Evolutionary conservation across 2,888 invertebrate species (phyloP).

Genomic region (Dendrolimus houi): DNA sequence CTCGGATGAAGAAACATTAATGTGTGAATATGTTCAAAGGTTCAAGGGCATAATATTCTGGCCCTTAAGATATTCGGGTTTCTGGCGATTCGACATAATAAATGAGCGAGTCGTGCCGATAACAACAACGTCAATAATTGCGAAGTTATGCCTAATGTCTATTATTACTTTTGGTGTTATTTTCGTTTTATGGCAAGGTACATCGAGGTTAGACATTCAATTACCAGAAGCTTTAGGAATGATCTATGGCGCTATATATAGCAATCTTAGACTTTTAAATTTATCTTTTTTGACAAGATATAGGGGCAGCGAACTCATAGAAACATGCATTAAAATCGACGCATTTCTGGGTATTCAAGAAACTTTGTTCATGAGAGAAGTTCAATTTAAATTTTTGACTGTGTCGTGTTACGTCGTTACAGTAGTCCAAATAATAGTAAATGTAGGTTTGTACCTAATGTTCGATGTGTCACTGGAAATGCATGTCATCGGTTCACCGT

Average conservation of each 20-base stretch:
- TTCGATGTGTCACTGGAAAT: conserved; percentile 22
- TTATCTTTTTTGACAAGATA: conserved; percentile 29
- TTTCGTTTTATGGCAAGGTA: conserved; percentile 23
- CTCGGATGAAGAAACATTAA: conserved; percentile 17
- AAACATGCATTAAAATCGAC: conserved; percentile 38
- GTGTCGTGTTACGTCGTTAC: conserved; percentile 12
- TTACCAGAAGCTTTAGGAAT: conserved; percentile 31
- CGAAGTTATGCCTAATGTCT: conserved; percentile 21
- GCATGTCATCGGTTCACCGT: conserved; percentile 23
- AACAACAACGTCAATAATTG: conserved; percentile 18
- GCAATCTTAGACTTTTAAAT: conserved; percentile 28
- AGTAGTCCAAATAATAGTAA: conserved; percentile 16
- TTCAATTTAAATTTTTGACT: conserved; percentile 17
- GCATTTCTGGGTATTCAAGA: conserved; percentile 35
- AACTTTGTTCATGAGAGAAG: conserved; percentile 43
- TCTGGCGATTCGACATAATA: conserved; percentile 33
- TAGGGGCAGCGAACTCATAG: conserved; percentile 26
- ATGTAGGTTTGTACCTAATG: conserved; percentile 21
- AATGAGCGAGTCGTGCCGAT: conserved; percentile 27
- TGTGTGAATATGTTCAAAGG: conserved; percentile 25
- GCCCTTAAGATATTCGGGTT: conserved; percentile 28
- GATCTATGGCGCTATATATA: conserved; percentile 23
- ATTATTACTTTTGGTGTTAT: conserved; percentile 16
- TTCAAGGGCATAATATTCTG: conserved; percentile 19
- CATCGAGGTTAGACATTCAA: conserved; percentile 22